Percentiles rank a stretch among this genome's conserved stretches.
phyloP scores from a whole-genome alignment of 2,888 invertebrate genomes.

The Lamproptera curius region DNA sequence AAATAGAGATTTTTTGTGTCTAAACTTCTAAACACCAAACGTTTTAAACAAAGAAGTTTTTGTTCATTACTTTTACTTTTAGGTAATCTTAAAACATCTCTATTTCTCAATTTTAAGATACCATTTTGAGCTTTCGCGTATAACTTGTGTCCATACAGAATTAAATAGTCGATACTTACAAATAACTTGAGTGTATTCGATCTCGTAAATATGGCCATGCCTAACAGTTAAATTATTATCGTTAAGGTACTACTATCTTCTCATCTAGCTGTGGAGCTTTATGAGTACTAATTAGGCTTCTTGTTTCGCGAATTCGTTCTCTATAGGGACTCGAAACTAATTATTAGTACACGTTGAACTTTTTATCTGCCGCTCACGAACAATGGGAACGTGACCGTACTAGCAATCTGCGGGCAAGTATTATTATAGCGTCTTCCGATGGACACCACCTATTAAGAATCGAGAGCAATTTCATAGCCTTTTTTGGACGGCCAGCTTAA shows the following conservation, averaged over 20 bases:
- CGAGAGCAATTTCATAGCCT: constrained; percentile 30
- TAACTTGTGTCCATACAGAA: too few species aligned
- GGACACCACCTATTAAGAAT: constrained; percentile 32
- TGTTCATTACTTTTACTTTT: too few species aligned
- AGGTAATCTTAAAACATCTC: too few species aligned
- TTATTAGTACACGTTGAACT: constrained; percentile 66
- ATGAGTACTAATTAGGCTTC: constrained; percentile 69
- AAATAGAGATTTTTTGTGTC: too few species aligned
- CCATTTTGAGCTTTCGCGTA: too few species aligned
- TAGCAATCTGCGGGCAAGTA: constrained; percentile 50
- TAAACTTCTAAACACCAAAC: too few species aligned
- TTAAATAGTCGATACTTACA: too few species aligned
- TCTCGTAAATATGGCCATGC: constrained; percentile 49
- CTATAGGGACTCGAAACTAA: constrained; percentile 59
- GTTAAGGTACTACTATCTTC: constrained; percentile 29
- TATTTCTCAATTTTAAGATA: too few species aligned
- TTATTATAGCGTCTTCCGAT: constrained; percentile 42
- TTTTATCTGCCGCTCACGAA: constrained; percentile 67
- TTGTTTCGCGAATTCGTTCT: constrained; percentile 54
- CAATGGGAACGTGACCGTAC: constrained; percentile 74
- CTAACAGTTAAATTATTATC: constrained; percentile 50
- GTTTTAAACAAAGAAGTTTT: too few species aligned
- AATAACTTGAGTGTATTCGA: too few species aligned
- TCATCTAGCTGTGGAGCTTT: constrained; percentile 40
- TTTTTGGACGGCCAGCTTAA: constrained; percentile 25